A percentile compares a stretch with the other conserved stretches of the same genome.
phyloP scores from a whole-genome alignment of 2,888 invertebrate genomes.

The Drosophila imparisetae region DNA sequence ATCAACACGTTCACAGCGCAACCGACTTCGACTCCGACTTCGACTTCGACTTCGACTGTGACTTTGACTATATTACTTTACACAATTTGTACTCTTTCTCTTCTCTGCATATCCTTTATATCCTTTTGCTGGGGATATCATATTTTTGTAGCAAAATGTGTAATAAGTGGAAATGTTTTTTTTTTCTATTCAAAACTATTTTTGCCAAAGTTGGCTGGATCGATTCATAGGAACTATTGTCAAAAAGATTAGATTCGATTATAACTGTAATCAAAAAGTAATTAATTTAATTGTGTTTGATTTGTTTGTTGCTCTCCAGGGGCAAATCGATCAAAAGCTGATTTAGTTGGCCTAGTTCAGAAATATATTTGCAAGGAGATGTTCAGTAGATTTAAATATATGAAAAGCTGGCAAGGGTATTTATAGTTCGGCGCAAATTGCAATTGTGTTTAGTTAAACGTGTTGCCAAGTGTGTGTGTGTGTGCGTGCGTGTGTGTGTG shows the following conservation, averaged over 20 bases:
- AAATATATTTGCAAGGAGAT: background rate
- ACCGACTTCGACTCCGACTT: conserved; percentile 35
- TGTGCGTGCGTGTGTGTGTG: conserved; percentile 19
- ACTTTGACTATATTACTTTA: conserved; percentile 77
- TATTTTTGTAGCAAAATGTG: background rate
- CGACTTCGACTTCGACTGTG: conserved; percentile 34
- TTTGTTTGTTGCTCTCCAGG: background rate
- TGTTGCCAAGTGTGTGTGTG: background rate
- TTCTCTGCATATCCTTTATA: conserved; percentile 10
- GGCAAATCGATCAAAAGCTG: background rate
- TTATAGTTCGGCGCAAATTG: background rate
- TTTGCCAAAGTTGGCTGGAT: too few species aligned
- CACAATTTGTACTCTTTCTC: conserved; percentile 45
- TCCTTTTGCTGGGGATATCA: background rate
- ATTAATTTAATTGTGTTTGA: background rate
- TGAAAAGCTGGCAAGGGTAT: conserved; percentile 3
- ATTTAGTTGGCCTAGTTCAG: background rate
- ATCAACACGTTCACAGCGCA: conserved; percentile 47
- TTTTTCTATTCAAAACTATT: background rate
- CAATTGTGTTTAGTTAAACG: background rate
- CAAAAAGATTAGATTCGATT: background rate
- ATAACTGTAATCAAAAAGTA: background rate
- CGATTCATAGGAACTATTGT: background rate
- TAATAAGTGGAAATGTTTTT: background rate
- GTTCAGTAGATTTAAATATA: background rate